Evolutionary conservation across 2,113 vertebrate species (phyloP).

Genomic region (Alectura lathami): DNA sequence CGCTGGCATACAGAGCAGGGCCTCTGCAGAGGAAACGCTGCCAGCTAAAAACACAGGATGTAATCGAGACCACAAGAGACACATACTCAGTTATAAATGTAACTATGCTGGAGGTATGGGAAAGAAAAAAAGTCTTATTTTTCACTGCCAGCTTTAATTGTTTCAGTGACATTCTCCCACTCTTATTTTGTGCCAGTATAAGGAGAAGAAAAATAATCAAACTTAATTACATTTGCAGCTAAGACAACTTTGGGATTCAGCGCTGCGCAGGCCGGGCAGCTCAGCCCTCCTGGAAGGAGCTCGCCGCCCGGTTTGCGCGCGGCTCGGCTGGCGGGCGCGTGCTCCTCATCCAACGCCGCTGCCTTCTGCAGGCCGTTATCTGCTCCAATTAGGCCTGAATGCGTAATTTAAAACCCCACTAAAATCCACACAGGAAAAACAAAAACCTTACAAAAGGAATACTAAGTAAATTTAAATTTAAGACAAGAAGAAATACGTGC

Average conservation of each 20-base stretch:
- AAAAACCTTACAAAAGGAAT: not conserved
- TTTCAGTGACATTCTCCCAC: slow-evolving; percentile 52
- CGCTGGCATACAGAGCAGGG: slow-evolving; percentile 67
- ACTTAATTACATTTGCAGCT: slow-evolving; percentile 42
- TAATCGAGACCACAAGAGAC: slow-evolving; percentile 82
- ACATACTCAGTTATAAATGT: slow-evolving; percentile 71
- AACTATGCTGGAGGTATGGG: slow-evolving; percentile 71
- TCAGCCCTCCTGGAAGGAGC: not conserved
- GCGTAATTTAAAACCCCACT: not conserved
- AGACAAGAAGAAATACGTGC: not conserved
- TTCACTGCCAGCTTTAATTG: slow-evolving; percentile 60
- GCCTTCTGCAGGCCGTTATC: not conserved
- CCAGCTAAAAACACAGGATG: slow-evolving; percentile 80
- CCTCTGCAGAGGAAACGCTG: slow-evolving; percentile 80
- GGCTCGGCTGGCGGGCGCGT: not conserved
- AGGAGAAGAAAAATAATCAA: slow-evolving; percentile 39
- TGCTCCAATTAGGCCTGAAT: not conserved
- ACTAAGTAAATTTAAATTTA: not conserved
- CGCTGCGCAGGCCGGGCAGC: not conserved
- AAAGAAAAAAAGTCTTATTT: slow-evolving; percentile 45
- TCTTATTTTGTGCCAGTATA: not conserved
- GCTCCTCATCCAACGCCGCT: not conserved
- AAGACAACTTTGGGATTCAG: not conserved
- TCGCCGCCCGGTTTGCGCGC: not conserved
- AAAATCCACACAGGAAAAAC: not conserved